A percentile compares a stretch with the other conserved stretches of the same genome.
Conservation (phyloP, 2,888 invertebrate species). For the Tineola bisselliella region DNA sequence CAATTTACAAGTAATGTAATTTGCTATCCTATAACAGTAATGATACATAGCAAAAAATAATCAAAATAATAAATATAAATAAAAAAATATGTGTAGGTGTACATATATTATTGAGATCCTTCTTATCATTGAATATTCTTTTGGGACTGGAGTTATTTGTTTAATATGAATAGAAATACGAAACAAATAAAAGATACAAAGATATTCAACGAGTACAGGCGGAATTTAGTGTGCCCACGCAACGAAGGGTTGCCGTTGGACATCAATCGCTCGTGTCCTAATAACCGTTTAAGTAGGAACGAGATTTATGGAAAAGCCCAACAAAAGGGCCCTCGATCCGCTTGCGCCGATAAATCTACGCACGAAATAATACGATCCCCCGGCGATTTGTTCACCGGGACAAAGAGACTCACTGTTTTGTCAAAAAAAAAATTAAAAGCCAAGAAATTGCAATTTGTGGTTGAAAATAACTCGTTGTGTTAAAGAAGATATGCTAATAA, state of each 20-base stretch:
- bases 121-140: neutral
- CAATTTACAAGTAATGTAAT: neutral
- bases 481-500: neutral
- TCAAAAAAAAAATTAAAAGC: slow-evolving; percentile 50
- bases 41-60: too few species aligned
- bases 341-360: slow-evolving; percentile 58
- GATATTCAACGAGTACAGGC: neutral
- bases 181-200: slow-evolving; percentile 5
- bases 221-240: slow-evolving; percentile 1
- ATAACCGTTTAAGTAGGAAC: slow-evolving; percentile 62
- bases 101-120: too few species aligned
- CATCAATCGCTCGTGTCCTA: slow-evolving; percentile 58
- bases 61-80: too few species aligned
- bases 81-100: too few species aligned
- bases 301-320: slow-evolving; percentile 61
- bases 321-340: slow-evolving; percentile 55
- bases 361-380: slow-evolving; percentile 60
- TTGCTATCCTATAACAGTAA: too few species aligned
- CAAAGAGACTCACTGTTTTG: slow-evolving; percentile 46
- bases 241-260: slow-evolving; percentile 22
- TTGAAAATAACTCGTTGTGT: neutral
- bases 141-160: neutral
- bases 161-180: neutral
- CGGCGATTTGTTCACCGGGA: slow-evolving; percentile 53
- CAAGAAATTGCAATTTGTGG: slow-evolving; percentile 12